These are phyloP conservation scores for Desmodus rotundus DNA, from an alignment of 2,113 vertebrate genomes.

Conservation along the genomic window DNA sequence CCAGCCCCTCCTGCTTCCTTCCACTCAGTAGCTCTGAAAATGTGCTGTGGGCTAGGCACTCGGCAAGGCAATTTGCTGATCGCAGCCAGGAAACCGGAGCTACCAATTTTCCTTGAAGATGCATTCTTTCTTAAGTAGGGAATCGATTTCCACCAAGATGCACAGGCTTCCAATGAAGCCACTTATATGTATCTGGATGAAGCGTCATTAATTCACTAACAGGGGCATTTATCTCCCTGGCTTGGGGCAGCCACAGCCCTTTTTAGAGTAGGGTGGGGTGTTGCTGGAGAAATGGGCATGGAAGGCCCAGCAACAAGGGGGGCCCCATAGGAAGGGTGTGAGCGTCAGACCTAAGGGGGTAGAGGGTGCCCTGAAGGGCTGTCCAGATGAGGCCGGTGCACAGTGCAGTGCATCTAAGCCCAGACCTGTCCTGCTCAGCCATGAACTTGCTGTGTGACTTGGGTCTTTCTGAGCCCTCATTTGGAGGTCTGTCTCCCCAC, in stretches of 20 bases:
- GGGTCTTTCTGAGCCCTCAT: not conserved
- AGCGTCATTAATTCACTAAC: constrained; percentile 15
- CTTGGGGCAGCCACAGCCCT: not conserved
- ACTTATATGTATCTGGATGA: constrained; percentile 41
- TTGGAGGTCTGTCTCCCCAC: not conserved
- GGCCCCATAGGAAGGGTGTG: fast-evolving
- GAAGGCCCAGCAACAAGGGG: not conserved
- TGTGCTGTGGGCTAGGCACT: not conserved
- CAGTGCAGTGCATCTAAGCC: fast-evolving
- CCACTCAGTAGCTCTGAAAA: not conserved
- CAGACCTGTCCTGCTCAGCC: not conserved
- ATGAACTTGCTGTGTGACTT: not conserved
- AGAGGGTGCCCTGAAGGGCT: fast-evolving
- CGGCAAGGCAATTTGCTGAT: not conserved
- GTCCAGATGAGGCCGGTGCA: fast-evolving
- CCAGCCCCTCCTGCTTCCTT: not conserved
- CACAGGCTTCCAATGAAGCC: constrained; percentile 51
- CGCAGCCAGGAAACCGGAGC: not conserved
- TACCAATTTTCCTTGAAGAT: constrained; percentile 44
- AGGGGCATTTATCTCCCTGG: constrained; percentile 47
- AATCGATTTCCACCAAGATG: constrained; percentile 63
- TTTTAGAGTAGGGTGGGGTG: not conserved
- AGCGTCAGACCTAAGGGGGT: not conserved
- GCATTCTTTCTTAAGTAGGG: constrained; percentile 54
- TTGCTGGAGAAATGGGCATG: not conserved